phyloP scores from a whole-genome alignment of 2,888 invertebrate species.

The Volucella bombylans region DNA sequence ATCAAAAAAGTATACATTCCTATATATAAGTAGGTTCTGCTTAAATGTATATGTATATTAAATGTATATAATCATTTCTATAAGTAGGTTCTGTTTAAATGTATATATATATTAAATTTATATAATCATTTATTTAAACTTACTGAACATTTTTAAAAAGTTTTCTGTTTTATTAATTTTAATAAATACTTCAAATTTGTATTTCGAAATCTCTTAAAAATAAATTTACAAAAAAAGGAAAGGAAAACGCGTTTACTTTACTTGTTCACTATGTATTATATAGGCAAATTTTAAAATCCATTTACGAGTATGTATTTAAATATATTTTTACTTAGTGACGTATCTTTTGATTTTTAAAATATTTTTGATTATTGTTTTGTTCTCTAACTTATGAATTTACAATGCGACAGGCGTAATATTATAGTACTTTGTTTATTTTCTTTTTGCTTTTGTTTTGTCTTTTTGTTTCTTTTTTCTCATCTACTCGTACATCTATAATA shows the following conservation, averaged over 20 bases:
- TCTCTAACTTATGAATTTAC: constrained; percentile 16
- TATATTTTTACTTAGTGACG: constrained; percentile 16
- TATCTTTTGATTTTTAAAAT: constrained; percentile 6
- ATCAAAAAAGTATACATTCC: constrained; percentile 46
- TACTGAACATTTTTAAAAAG: neutral
- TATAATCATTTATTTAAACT: constrained; percentile 15
- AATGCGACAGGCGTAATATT: constrained; percentile 2
- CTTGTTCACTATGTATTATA: neutral
- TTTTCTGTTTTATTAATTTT: constrained; percentile 5
- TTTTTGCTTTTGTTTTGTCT: neutral
- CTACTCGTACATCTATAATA: neutral
- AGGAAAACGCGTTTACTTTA: neutral
- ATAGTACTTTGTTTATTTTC: neutral
- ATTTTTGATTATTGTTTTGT: neutral
- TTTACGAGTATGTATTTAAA: constrained; percentile 2
- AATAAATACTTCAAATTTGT: constrained; percentile 36
- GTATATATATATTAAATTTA: constrained; percentile 16
- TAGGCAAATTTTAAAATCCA: constrained; percentile 32
- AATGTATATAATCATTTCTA: constrained; percentile 11
- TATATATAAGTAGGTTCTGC: constrained; percentile 18
- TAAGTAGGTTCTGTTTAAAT: neutral
- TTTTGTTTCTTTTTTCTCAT: neutral
- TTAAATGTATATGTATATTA: constrained; percentile 24
- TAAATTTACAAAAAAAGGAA: constrained; percentile 4
- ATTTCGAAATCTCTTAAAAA: constrained; percentile 23